These are phyloP conservation scores for Harpalus rubripes DNA, from an alignment of 2,888 invertebrate genomes.

Conservation along the genomic window DNA sequence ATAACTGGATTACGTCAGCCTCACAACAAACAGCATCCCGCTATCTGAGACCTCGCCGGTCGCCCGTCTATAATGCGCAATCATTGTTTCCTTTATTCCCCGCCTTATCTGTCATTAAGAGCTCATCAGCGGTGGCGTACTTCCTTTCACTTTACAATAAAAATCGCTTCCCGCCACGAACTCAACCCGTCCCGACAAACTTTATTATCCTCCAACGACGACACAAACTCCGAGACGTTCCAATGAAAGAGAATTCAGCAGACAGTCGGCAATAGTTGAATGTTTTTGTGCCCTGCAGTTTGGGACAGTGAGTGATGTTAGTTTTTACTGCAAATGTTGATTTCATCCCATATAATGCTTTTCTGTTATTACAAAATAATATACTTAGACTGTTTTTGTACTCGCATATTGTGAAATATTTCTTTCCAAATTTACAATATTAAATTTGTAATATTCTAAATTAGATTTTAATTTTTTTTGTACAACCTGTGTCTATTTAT, in stretches of 20 bases:
- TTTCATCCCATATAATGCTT: no score
- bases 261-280: constrained; percentile 15
- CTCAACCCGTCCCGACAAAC: constrained; percentile 23
- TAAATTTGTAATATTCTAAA: no score
- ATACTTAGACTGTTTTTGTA: no score
- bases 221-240: background rate
- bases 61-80: constrained; percentile 70
- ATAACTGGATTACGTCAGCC: constrained; percentile 30
- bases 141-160: constrained; percentile 67
- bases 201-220: constrained; percentile 56
- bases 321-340: no score
- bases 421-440: no score
- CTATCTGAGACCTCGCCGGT: constrained; percentile 69
- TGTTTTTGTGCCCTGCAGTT: constrained; percentile 20
- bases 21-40: constrained; percentile 22
- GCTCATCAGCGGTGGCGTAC: constrained; percentile 68
- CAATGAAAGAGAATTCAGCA: constrained; percentile 19
- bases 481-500: no score
- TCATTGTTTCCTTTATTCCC: constrained; percentile 70
- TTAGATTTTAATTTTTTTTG: no score
- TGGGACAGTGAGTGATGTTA: background rate
- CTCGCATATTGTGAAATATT: no score
- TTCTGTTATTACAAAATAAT: no score
- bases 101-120: constrained; percentile 70
- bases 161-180: constrained; percentile 34